Evolutionary conservation across 2,113 vertebrate species (phyloP).

Genomic region (Mobula hypostoma): DNA sequence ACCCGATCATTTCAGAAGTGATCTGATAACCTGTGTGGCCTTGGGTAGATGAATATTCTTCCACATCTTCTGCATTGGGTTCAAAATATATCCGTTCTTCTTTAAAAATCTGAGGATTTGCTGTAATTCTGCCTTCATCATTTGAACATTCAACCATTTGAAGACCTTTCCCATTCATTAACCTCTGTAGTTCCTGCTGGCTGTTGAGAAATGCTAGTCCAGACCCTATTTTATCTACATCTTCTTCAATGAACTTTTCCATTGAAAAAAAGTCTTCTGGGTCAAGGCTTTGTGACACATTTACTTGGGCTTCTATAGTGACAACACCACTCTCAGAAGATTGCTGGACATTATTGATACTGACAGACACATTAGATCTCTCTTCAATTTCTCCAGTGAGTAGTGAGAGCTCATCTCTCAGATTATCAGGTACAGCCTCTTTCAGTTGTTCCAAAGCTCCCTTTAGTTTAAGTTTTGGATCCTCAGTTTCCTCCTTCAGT

Average conservation of each 20-base stretch:
- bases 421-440: slow-evolving; percentile 66
- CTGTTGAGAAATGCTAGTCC: slow-evolving; percentile 44
- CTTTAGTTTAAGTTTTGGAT: slow-evolving; percentile 74
- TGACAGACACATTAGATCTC: slow-evolving; percentile 58
- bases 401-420: slow-evolving; percentile 75
- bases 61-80: background rate
- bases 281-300: slow-evolving; percentile 74
- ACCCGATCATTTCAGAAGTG: slow-evolving; percentile 25
- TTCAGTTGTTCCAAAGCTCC: slow-evolving; percentile 77
- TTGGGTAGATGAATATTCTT: background rate
- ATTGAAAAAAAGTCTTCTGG: slow-evolving; percentile 48
- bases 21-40: background rate
- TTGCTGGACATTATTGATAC: slow-evolving; percentile 74
- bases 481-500: slow-evolving; percentile 63
- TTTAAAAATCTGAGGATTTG: slow-evolving; percentile 48
- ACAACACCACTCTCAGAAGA: slow-evolving; percentile 55
- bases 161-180: background rate
- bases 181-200: background rate
- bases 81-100: slow-evolving; percentile 40
- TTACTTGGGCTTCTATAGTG: slow-evolving; percentile 84
- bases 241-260: slow-evolving; percentile 48
- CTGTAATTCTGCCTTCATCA: slow-evolving; percentile 37
- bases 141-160: background rate
- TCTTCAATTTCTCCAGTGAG: slow-evolving; percentile 59
- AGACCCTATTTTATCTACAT: slow-evolving; percentile 55